Evolutionary conservation across 2,797 vertebrate species (phyloP), one percentile per base, ranked within the genome.

Genomic region (Smutsia temminckii): DNA sequence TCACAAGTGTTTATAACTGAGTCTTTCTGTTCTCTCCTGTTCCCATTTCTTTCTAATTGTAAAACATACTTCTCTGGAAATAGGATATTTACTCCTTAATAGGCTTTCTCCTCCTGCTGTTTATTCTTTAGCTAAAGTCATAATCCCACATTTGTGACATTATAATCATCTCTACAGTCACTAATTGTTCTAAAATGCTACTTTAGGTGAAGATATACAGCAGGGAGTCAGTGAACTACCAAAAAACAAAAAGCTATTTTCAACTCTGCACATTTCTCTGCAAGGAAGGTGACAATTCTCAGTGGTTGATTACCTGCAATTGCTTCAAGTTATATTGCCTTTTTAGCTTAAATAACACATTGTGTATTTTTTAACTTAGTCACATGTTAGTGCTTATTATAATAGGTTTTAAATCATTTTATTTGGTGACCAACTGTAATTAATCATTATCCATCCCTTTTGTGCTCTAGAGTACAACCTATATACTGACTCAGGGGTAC

Each of bases 101-200:
- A 91, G 94, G 29, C 75, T 81, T 91, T 93, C 46, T 95, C 14
- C 40, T 91, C 90, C 93, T 95, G 95, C 93, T 97, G 81, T 96
- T 97, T 95, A 95, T 85, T 93, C 93, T 95, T 96, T 95, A 92
- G 74, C 71, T 89, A 78, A 92, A 96, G 90, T 91, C 92, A 81
- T 85, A 97, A 94, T 95, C 90, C 89, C 77, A 93, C 90, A 95
- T 91, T 97, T 96, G 87, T 93, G 90, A 87, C 78, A 96, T 94
- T 96, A 91, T 95, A 94, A 97, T 97, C 93, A 92, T 97, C 97
- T 85, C 90, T 91, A 96, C 37, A 93, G 88, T 94, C 55, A 87
- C 78, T 97, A 97, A 97, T 97, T 97, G 85, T 89, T 94, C 93
- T 91, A 93, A 97, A 97, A 97, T 95, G 90, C 78, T 91, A 92